Percentiles rank a stretch among this genome's conserved stretches.
These are phyloP conservation scores for Hoplostethus atlanticus DNA, from an alignment of 2,797 vertebrate species.

Conservation along the genomic window DNA sequence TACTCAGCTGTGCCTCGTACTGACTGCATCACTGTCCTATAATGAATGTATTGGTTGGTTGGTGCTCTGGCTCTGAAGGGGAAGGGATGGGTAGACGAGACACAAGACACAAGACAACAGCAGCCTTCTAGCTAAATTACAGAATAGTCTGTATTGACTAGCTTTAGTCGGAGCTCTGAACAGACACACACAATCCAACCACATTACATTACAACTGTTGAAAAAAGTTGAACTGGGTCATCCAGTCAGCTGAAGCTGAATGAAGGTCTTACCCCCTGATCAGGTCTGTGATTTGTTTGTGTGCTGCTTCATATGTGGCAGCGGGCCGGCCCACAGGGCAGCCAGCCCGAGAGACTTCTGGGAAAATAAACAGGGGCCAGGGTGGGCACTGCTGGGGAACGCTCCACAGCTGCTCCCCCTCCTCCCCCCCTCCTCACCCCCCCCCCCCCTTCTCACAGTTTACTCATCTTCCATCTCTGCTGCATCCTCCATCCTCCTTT, in stretches of 20 bases:
- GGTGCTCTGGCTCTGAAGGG: constrained; percentile 42
- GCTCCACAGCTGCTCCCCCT: constrained; percentile 67
- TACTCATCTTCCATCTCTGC: constrained; percentile 42
- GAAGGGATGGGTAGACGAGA: constrained; percentile 30
- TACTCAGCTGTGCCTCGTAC: too few species aligned
- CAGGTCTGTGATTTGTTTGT: constrained; percentile 67
- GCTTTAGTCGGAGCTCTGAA: constrained; percentile 37
- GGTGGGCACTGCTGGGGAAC: constrained; percentile 57
- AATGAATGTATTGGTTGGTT: constrained; percentile 5
- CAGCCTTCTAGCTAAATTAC: constrained; percentile 23
- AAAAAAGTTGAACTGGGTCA: constrained; percentile 72
- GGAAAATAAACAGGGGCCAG: constrained; percentile 62
- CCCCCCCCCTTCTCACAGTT: constrained; percentile 39
- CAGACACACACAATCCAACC: neutral
- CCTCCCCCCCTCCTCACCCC: constrained; percentile 19
- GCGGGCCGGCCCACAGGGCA: constrained; percentile 61
- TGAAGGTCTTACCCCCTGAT: constrained; percentile 61
- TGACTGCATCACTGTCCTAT: neutral
- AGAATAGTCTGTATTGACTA: constrained; percentile 35
- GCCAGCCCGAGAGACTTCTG: constrained; percentile 68
- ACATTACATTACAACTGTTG: constrained; percentile 5
- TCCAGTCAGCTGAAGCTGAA: constrained; percentile 55
- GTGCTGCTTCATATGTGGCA: constrained; percentile 50
- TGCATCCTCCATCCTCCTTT: constrained; percentile 38
- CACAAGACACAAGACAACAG: constrained; percentile 35